Evolutionary conservation across 2,797 vertebrate species (phyloP).

Genomic region (Thripadectes ignobilis): DNA sequence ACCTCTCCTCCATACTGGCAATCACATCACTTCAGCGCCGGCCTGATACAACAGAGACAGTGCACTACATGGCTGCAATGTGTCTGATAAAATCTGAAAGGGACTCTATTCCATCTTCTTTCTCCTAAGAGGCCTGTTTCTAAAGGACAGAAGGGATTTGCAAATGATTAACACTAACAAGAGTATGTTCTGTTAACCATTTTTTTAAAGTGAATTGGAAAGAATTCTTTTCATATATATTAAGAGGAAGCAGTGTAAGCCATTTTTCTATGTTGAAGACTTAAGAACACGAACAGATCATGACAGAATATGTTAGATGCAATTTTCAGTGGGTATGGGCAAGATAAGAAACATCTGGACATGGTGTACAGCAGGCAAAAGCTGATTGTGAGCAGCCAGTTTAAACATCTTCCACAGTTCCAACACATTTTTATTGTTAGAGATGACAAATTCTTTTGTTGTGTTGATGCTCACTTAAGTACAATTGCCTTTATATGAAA

Average conservation of each 20-base stretch:
- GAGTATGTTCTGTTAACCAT: not conserved
- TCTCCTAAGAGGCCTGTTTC: not conserved
- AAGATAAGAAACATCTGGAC: not conserved
- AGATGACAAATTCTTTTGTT: not conserved
- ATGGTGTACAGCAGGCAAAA: not conserved
- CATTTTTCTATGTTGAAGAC: not conserved
- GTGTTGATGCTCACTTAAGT: not conserved
- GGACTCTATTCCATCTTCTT: conserved; percentile 4
- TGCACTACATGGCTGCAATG: not conserved
- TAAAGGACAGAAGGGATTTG: conserved; percentile 23
- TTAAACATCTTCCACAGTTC: not conserved
- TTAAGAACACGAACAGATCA: not conserved
- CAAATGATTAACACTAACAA: conserved; percentile 20
- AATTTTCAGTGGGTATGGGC: not conserved
- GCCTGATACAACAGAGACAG: not conserved
- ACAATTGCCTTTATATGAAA: not conserved
- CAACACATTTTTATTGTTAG: not conserved
- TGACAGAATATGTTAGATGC: not conserved
- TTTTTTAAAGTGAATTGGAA: not conserved
- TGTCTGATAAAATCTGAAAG: conserved; percentile 21
- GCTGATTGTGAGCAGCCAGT: not conserved
- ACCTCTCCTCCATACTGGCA: not conserved
- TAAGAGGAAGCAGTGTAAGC: not conserved
- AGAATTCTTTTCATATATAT: conserved; percentile 2
- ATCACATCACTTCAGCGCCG: not conserved